Evolutionary conservation across 2,888 invertebrate genomes (phyloP), one percentile per base, ranked within the genome.

Genomic region (Epinotia brunnichana): DNA sequence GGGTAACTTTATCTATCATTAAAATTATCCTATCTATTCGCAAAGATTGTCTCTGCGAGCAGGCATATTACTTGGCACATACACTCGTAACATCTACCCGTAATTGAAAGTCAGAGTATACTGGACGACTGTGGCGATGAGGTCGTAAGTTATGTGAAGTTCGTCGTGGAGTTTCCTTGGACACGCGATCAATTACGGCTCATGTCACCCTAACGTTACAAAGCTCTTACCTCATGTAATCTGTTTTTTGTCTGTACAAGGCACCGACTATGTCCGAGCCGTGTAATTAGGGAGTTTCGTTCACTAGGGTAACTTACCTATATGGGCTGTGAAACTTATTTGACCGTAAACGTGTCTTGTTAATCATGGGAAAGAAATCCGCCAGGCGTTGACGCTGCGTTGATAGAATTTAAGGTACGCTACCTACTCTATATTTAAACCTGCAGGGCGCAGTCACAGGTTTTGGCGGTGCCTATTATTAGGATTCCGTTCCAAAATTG

Each of bases 131-230:
- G 41, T 13, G 41, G 41, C 11, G 44, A 13, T 4, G 4, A 15
- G 44, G 44, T 15, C 44, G 44, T 35, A 44, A 4, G 44, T n/a
- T 48, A n/a, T n/a, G 7, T n/a, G n/a, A 48, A n/a, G n/a, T 48
- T 7, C 48, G n/a, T 4, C 4, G n/a, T 48, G n/a, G 48, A 48
- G 54, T 41, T 54, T 41, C 35, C 53, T 21, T 13, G 3, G 53
- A 53, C 54, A 66, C 39, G 66, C 56, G 41, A 66, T 66, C 66
- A 66, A 66, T 66, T 66, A 56, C 41, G 54, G 9, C n/a, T 15
- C 56, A 61, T 62, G 61, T 68, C 71, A 53, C 67, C 67, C 61
- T 61, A 62, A 72, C 62, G 72, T 72, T 62, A 56, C 63, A 39
- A 35, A 64, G 64, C 56, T 53, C 53, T 56, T 67, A 68, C 48